Evolutionary conservation across 1,140 invertebrate genomes (phyloP), one percentile per base, ranked within the genome.

Genomic region (Cydia fagiglandana): DNA sequence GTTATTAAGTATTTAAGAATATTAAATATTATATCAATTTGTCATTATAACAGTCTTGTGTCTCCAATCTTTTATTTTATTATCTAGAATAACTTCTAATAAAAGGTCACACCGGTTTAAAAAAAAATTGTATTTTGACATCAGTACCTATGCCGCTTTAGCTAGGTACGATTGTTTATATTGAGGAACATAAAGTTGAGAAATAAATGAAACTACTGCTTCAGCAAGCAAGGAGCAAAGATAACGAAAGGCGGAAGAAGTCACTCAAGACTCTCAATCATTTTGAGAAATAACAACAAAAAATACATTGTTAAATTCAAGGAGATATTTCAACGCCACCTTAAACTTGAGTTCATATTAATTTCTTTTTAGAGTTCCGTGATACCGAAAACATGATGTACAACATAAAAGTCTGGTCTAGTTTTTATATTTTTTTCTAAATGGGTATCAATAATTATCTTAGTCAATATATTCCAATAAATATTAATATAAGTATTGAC

Each of bases 231-330:
- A 24, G 17, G 24, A 61, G 15, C 13, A 34, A 70, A 70, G 66
- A 70, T 70, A 70, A 70, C 30, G 34, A 38, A 38, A 70, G n/a
- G 15, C 28, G 66, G 64, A 68, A 68, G 66, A 38, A 70, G 66
- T 70, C 66, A 70, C 66, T 70, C 66, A 70, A 70, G 30, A 24
- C 30, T 34, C 34, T 70, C 66, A 17, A 70, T 70, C 66, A 70
- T 70, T 70, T 70, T 34, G 34, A 41, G 30, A 70, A 70, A 41
- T 70, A 70, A 70, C 66, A n/a, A 70, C 66, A 38, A 70, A 70
- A 61, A 70, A 70, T 38, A 70, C 66, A 70, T 41, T 70, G 66
- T 70, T 38, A 41, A 70, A 38, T 70, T 38, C 34, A 70, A 38
- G 15, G 15, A 15, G 34, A 70, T 70, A 70, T 70, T 70, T 70